A percentile compares a stretch with the other conserved stretches of the same genome.
Conservation (phyloP, 2,113 vertebrate genomes). For the Penelope pileata region DNA sequence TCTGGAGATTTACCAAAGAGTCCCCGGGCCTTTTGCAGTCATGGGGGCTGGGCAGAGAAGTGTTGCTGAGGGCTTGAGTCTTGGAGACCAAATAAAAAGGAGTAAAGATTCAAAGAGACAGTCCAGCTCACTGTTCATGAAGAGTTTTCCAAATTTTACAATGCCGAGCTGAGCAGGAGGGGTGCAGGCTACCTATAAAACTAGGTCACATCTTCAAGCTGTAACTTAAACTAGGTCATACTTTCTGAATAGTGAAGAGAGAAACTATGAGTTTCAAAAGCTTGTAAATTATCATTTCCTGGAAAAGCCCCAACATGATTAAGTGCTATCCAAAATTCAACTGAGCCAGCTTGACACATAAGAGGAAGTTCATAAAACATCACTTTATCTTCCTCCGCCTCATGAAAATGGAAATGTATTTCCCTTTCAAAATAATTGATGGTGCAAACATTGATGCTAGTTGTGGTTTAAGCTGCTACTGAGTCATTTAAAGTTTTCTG, state of each 20-base stretch:
- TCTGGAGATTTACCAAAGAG: background rate
- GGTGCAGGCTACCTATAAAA: conserved; percentile 34
- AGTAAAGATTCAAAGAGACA: background rate
- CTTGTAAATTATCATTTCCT: conserved; percentile 47
- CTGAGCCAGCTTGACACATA: conserved; percentile 19
- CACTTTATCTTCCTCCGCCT: conserved; percentile 42
- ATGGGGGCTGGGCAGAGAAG: background rate
- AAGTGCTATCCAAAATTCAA: conserved; percentile 60
- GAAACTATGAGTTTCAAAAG: conserved; percentile 40
- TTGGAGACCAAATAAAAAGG: background rate
- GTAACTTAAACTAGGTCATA: conserved; percentile 55
- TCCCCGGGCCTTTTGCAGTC: background rate
- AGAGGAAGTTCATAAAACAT: conserved; percentile 48
- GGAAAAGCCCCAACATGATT: conserved; percentile 11
- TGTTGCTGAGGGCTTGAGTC: background rate
- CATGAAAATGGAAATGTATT: conserved; percentile 48
- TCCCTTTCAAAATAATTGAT: conserved; percentile 47
- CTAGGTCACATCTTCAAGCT: conserved; percentile 56
- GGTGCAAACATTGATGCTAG: conserved; percentile 8
- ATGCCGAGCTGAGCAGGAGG: background rate
- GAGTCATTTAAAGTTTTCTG: conserved; percentile 24
- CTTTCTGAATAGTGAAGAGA: conserved; percentile 57
- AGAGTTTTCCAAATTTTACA: background rate
- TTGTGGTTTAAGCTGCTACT: conserved; percentile 30
- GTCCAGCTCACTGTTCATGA: background rate